Evolutionary conservation across 2,888 invertebrate species (phyloP).

Genomic region (Hemistola chrysoprasaria): DNA sequence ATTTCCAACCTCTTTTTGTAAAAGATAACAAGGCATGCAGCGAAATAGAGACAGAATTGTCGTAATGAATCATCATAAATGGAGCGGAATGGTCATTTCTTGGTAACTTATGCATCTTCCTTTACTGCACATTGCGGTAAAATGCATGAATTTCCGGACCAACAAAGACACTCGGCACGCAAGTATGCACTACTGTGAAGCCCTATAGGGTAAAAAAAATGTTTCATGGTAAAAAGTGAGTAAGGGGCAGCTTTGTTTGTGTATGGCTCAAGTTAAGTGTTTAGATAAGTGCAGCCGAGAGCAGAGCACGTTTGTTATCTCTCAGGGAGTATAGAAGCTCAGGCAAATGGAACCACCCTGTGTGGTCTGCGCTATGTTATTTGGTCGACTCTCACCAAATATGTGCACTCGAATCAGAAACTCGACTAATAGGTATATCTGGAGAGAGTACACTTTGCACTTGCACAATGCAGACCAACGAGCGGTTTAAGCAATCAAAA

Average conservation of each 20-base stretch:
- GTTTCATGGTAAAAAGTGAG: conserved; percentile 76
- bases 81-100: conserved; percentile 59
- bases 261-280: conserved; percentile 76
- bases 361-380: conserved; percentile 64
- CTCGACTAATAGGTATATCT: conserved; percentile 37
- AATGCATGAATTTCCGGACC: conserved; percentile 73
- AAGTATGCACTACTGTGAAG: conserved; percentile 63
- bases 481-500: conserved; percentile 27
- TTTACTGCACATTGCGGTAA: conserved; percentile 65
- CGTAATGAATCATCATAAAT: conserved; percentile 44
- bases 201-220: conserved; percentile 74
- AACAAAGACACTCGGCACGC: conserved; percentile 72
- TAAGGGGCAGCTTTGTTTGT: conserved; percentile 77
- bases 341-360: conserved; percentile 78
- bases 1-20: conserved; percentile 33
- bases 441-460: conserved; percentile 29
- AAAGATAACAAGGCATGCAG: conserved; percentile 24
- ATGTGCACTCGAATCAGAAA: conserved; percentile 55
- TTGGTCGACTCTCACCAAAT: conserved; percentile 65
- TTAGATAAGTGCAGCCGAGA: conserved; percentile 79
- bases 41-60: conserved; percentile 16
- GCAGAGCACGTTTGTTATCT: conserved; percentile 77
- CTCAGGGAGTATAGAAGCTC: conserved; percentile 60
- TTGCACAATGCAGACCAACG: conserved; percentile 22
- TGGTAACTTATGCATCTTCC: conserved; percentile 52